phyloP scores from a whole-genome alignment of 2,113 vertebrate genomes.

The Stigmatopora argus region DNA sequence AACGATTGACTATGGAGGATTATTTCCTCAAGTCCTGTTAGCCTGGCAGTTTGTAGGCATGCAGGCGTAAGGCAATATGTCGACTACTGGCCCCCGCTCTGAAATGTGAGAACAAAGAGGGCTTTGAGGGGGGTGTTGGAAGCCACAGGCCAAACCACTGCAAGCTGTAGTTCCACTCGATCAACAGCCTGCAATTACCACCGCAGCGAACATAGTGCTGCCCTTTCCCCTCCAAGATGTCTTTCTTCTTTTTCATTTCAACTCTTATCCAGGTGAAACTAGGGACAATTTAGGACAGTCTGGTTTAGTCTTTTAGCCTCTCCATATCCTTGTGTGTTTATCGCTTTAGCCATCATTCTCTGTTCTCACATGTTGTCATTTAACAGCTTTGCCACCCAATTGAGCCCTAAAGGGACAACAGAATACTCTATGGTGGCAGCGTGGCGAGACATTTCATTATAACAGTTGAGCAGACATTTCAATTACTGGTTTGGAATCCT shows the following conservation, averaged over 20 bases:
- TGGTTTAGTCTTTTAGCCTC: constrained; percentile 43
- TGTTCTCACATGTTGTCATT: constrained; percentile 41
- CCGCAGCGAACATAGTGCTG: constrained; percentile 16
- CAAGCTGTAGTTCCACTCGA: constrained; percentile 41
- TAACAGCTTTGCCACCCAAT: constrained; percentile 40
- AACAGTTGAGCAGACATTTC: constrained; percentile 28
- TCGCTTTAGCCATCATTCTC: constrained; percentile 45
- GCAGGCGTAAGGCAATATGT: constrained; percentile 43
- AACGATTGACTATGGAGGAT: constrained; percentile 42
- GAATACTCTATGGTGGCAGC: constrained; percentile 23
- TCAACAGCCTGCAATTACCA: constrained; percentile 55
- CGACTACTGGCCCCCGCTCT: constrained; percentile 44
- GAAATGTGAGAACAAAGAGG: constrained; percentile 62
- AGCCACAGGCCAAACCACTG: constrained; percentile 46
- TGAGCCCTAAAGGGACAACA: constrained; percentile 39
- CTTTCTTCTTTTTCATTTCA: constrained; percentile 8
- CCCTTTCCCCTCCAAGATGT: background rate
- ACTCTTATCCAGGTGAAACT: constrained; percentile 51
- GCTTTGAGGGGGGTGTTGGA: constrained; percentile 48
- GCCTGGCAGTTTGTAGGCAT: constrained; percentile 28
- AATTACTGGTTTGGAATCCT: constrained; percentile 30
- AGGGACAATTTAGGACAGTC: constrained; percentile 42
- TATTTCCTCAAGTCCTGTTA: constrained; percentile 56
- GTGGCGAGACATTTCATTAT: constrained; percentile 15
- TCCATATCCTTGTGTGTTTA: constrained; percentile 55